Conservation (phyloP, 2,888 invertebrate genomes). For the Eupithecia subfuscata region DNA sequence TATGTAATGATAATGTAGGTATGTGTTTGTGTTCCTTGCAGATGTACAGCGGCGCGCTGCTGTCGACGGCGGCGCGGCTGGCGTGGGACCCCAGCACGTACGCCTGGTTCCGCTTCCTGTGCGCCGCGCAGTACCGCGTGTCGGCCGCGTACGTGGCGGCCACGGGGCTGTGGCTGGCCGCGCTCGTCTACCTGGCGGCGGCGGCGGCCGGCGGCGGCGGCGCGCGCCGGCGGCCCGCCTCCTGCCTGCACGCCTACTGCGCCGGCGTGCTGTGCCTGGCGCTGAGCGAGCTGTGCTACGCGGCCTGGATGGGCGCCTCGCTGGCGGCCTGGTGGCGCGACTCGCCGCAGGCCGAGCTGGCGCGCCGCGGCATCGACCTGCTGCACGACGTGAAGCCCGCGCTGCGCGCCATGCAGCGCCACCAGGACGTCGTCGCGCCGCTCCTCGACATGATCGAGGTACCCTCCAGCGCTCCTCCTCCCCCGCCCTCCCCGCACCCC, state of each 20-base stretch:
- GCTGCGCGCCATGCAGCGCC: constrained; percentile 74
- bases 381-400: constrained; percentile 79
- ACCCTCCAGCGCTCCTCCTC: neutral
- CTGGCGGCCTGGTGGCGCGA: constrained; percentile 76
- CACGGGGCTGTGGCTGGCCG: constrained; percentile 75
- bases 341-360: constrained; percentile 77
- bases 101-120: constrained; percentile 80
- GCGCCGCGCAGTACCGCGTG: constrained; percentile 78
- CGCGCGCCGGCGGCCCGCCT: constrained; percentile 41
- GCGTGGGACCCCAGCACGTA: constrained; percentile 82
- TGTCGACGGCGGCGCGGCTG: constrained; percentile 80
- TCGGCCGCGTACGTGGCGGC: constrained; percentile 74
- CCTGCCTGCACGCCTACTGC: constrained; percentile 64
- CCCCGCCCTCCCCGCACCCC: neutral
- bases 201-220: constrained; percentile 47
- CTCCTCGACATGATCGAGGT: constrained; percentile 78
- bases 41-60: constrained; percentile 81
- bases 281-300: constrained; percentile 74
- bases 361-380: constrained; percentile 73
- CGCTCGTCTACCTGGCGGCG: constrained; percentile 73
- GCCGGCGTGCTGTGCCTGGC: constrained; percentile 72
- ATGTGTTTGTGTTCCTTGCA: constrained; percentile 46
- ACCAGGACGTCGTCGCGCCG: constrained; percentile 71
- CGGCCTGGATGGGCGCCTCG: constrained; percentile 77
- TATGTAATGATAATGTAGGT: too few species aligned